Base-by-base conservation (phyloP, 2,888 invertebrate genomes). In the Microctonus brassicae region DNA sequence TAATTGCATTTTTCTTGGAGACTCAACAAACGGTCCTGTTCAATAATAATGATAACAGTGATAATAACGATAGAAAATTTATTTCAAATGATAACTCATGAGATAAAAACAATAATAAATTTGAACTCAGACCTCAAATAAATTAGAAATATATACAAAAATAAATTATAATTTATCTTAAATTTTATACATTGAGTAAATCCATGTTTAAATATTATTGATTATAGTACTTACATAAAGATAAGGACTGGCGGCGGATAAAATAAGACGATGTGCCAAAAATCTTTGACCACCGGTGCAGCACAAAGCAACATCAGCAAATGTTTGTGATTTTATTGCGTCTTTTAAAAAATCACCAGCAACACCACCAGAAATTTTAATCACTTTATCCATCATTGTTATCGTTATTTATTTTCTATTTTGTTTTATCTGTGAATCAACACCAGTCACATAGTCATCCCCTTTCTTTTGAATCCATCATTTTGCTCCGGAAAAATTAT, bases 181-280 rank as follows among this genome's bases (percentile, higher is more conserved):
- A n/a, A n/a, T n/a, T n/a, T n/a, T n/a, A n/a, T n/a, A n/a, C n/a
- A n/a, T n/a, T n/a, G n/a, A n/a, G n/a, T n/a, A n/a, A n/a, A n/a
- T n/a, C n/a, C n/a, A n/a, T 53, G 34, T 20, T 5, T 3, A 17
- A 47, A 5, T 47, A 39, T 61, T 36, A 36, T 42, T 52, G 20
- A 57, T 26, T n/a, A n/a, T n/a, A 29, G n/a, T 42, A 69, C 87
- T 86, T 88, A 93, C 93, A 89, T 91, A 90, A 20, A 93, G 88
- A 81, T 92, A 91, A 69, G 90, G 89, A 88, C 93, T 93, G 78
- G 91, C 93, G 74, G 92, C 92, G 0, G 93, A 93, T 9, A 93
- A 88, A 11, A 93, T 92, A 2, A 91, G 88, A 61, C 92, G 91
- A 83, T 93, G 93, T 0, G 93, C 93, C 81, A 89, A 89, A 80